Evolutionary conservation across 2,888 invertebrate species (phyloP).

Genomic region (Ophion ellenae): DNA sequence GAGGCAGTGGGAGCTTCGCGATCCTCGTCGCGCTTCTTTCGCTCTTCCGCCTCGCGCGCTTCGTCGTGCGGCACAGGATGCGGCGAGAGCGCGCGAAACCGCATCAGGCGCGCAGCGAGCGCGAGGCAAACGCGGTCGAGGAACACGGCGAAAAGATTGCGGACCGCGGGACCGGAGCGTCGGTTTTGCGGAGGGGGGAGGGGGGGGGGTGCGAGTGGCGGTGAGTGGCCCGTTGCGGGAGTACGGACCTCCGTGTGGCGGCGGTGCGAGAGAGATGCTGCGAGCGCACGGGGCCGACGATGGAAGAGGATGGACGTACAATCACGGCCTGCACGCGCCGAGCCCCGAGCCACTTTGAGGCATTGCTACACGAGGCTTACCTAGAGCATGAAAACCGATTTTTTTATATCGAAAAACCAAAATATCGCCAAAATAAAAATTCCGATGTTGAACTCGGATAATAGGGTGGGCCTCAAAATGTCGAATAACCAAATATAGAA

Average conservation of each 20-base stretch:
- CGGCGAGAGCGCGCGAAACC: conserved; percentile 64
- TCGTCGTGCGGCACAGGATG: background rate
- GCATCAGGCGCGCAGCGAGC: conserved; percentile 55
- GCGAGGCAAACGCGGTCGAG: conserved; percentile 69
- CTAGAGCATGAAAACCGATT: too few relatives aligned
- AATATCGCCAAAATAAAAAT: too few relatives aligned
- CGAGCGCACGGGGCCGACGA: background rate
- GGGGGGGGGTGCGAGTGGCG: conserved; percentile 65
- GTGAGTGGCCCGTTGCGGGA: conserved; percentile 32
- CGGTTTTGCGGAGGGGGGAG: conserved; percentile 64
- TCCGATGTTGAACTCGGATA: too few relatives aligned
- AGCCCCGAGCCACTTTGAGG: conserved; percentile 80
- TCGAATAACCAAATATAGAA: too few relatives aligned
- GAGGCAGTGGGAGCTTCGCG: conserved; percentile 81
- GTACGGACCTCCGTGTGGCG: conserved; percentile 3
- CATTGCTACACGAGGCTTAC: conserved; percentile 78
- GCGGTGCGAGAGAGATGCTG: conserved; percentile 50
- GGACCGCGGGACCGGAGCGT: conserved; percentile 67
- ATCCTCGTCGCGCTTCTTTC: conserved; percentile 41
- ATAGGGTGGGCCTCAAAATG: too few relatives aligned
- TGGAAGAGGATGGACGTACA: conserved; percentile 78
- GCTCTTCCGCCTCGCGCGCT: conserved; percentile 13
- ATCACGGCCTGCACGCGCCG: conserved; percentile 84
- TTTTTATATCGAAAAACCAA: too few relatives aligned
- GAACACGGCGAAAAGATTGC: conserved; percentile 70